Conservation (phyloP, 53 echinoderm and acorn worm genomes). For the Actinopyga echinites region DNA sequence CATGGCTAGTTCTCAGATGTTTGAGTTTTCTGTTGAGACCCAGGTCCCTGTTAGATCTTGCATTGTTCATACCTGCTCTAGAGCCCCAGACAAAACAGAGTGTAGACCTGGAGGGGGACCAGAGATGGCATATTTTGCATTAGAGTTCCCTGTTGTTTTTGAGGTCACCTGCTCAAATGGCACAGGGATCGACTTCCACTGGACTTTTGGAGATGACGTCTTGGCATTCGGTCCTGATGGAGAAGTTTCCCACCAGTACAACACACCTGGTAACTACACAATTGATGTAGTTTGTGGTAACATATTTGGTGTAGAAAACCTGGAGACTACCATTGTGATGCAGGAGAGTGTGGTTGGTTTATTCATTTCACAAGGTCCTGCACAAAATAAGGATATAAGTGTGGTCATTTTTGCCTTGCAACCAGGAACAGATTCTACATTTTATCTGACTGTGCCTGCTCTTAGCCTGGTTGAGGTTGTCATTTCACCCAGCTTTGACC, state of each 20-base stretch:
- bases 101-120: constrained; percentile 58
- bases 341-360: constrained; percentile 78
- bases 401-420: constrained; percentile 72
- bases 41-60: constrained; percentile 62
- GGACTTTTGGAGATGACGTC: constrained; percentile 65
- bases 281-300: constrained; percentile 53
- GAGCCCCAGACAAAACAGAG: constrained; percentile 18
- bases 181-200: constrained; percentile 55
- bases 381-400: constrained; percentile 39
- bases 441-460: constrained; percentile 31
- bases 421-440: constrained; percentile 58
- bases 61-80: constrained; percentile 35
- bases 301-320: constrained; percentile 47
- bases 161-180: constrained; percentile 46
- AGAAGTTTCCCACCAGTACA: constrained; percentile 49
- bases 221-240: constrained; percentile 9
- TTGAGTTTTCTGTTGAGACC: constrained; percentile 55
- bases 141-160: constrained; percentile 63
- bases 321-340: constrained; percentile 30
- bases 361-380: constrained; percentile 68
- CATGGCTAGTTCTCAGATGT: constrained; percentile 63
- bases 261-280: constrained; percentile 26
- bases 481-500: constrained; percentile 41
- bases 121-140: constrained; percentile 53
- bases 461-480: not conserved